phyloP scores from a whole-genome alignment of 2,113 vertebrate genomes.

The Equus quagga region DNA sequence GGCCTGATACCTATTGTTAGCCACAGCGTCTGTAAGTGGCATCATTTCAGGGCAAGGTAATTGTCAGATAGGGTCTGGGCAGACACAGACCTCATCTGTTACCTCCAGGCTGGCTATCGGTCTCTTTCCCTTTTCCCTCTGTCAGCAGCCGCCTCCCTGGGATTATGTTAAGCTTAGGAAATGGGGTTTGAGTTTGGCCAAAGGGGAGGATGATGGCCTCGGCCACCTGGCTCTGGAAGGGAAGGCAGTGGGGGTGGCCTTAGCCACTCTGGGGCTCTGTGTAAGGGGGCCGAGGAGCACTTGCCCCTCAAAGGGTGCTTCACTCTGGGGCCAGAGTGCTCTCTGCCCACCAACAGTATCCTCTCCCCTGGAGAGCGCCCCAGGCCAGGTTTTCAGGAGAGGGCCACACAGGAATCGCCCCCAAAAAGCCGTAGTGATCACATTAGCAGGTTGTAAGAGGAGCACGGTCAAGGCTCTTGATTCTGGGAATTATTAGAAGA shows the following conservation, averaged over 20 bases:
- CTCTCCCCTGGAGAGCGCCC: background rate
- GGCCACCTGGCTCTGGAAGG: background rate
- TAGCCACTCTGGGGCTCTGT: background rate
- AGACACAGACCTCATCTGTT: background rate
- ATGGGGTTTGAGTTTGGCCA: conserved; percentile 6
- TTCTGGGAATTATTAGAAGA: background rate
- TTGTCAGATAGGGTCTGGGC: background rate
- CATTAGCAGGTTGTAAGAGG: background rate
- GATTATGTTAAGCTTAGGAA: conserved; percentile 22
- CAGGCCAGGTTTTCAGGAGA: background rate
- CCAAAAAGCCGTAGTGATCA: background rate
- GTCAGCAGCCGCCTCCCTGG: background rate
- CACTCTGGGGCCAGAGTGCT: background rate
- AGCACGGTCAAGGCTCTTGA: background rate
- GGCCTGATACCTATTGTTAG: background rate
- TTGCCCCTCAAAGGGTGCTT: background rate
- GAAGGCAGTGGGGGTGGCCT: background rate
- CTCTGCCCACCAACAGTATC: background rate
- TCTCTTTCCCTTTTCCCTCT: conserved; percentile 23
- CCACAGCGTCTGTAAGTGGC: background rate
- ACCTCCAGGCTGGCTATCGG: background rate
- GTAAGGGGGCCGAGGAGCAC: background rate
- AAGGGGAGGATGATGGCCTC: background rate
- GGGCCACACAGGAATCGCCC: rapidly evolving
- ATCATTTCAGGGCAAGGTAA: background rate